Conservation (phyloP, 2,888 invertebrate genomes). For the Exephanes ischioxanthus region DNA sequence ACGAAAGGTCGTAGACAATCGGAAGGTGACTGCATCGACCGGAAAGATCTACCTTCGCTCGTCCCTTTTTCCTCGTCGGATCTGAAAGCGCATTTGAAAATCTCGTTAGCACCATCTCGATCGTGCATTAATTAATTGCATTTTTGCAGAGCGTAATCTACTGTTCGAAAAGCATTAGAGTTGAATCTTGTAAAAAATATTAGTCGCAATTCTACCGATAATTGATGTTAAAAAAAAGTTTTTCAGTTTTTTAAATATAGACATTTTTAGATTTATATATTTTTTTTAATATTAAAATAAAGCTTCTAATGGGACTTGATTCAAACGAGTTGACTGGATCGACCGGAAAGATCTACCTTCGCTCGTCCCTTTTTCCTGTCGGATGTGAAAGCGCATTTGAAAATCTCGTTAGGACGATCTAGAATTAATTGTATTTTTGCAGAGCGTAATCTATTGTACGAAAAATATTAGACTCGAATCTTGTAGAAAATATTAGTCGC, state of each 20-base stretch:
- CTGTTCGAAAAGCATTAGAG: neutral
- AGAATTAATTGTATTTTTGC: neutral
- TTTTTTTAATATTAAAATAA: too few relatives aligned
- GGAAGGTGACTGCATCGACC: slow-evolving; percentile 14
- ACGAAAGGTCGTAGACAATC: slow-evolving; percentile 52
- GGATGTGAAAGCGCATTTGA: neutral
- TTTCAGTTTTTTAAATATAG: too few relatives aligned
- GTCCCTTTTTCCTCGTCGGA: neutral
- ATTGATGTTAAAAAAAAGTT: too few relatives aligned
- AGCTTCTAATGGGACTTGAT: too few relatives aligned
- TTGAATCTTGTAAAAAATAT: too few relatives aligned
- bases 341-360: neutral
- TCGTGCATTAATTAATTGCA: neutral
- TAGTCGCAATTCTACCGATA: too few relatives aligned
- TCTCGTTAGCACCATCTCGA: neutral
- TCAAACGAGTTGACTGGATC: slow-evolving; percentile 1
- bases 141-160: neutral
- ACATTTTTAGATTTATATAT: too few relatives aligned
- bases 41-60: neutral
- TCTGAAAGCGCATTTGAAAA: neutral
- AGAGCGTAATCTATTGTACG: neutral
- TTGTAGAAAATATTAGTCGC: too few relatives aligned
- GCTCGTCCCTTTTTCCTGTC: neutral
- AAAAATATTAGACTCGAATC: neutral
- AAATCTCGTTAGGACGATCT: neutral